Base-by-base conservation (phyloP, 37 sponge, comb jelly and placozoan genomes). In the Aphrocallistes beatrix region DNA sequence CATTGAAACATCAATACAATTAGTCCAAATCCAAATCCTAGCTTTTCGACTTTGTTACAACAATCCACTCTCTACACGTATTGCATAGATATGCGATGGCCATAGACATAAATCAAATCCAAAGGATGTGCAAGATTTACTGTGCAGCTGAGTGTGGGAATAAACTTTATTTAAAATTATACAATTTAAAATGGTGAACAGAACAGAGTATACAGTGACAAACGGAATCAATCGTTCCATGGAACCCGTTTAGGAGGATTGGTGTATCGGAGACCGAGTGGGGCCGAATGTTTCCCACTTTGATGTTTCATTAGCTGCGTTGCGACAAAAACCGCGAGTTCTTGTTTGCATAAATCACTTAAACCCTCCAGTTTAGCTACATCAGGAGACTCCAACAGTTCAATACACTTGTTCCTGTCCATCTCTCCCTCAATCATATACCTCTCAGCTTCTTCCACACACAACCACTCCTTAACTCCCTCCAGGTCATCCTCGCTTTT, bases 241-340 rank as follows among this genome's bases (percentile, higher is more conserved):
- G 75, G 75, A 13, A 60, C n/a, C 6, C n/a, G 75, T 60, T 60
- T 30, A 13, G 75, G 75, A 19, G 75, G 75, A 25, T 60, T 19
- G 34, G n/a, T 60, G 21, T 19, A 60, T 8, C n/a, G 28, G 75
- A 32, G n/a, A 28, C 21, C n/a, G 10, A 60, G 8, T 6, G n/a
- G 25, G 8, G 75, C 75, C 6, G 75, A 60, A 13, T 60, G 75
- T 60, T 19, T 19, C 25, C 75, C 75, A 25, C n/a, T 60, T 60
- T 60, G 75, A 60, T 60, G 10, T 13, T 60, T 60, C 75, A 60
- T 60, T 8, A 60, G n/a, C n/a, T 60, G 75, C n/a, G 75, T 25
- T 13, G 75, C 75, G 75, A 60, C n/a, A 60, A 60, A 60, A 60
- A 60, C 75, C 75, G 75, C 75, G 75, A 60, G 25, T 60, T 60